Evolutionary conservation across 2,797 vertebrate genomes (phyloP).

Genomic region (Oreonectes daqikongensis): DNA sequence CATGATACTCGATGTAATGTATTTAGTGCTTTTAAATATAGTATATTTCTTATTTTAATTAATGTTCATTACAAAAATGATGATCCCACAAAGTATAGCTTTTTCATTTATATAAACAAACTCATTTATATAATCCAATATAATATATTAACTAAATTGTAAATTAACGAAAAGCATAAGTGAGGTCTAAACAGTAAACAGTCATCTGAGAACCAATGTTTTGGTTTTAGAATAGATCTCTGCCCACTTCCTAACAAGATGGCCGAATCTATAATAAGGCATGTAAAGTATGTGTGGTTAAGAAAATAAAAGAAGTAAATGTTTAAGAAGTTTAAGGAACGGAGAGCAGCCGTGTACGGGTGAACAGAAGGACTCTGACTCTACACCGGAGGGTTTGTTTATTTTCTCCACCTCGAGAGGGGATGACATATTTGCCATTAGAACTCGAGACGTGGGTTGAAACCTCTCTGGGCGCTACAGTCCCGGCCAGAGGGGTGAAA

Average conservation of each 20-base stretch:
- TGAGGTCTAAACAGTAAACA: not conserved
- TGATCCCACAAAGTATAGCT: too few relatives aligned
- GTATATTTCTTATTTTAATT: too few relatives aligned
- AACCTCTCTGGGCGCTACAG: conserved; percentile 3
- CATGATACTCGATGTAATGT: too few relatives aligned
- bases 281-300: conserved; percentile 8
- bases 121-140: too few relatives aligned
- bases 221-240: conserved; percentile 15
- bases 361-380: conserved; percentile 37
- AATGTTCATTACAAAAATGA: too few relatives aligned
- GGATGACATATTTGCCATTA: conserved; percentile 52
- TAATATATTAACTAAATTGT: not conserved
- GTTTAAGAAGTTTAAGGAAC: not conserved
- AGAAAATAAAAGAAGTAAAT: conserved; percentile 20
- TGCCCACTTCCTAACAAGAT: conserved; percentile 11
- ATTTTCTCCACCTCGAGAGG: conserved; percentile 36
- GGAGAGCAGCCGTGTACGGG: not conserved
- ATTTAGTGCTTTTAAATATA: too few relatives aligned
- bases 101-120: too few relatives aligned
- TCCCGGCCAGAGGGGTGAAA: not conserved
- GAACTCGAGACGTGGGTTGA: conserved; percentile 25
- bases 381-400: conserved; percentile 45
- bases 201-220: not conserved
- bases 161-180: not conserved
- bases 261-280: not conserved